These are phyloP conservation scores for Metellina segmentata DNA, from an alignment of 2,888 invertebrate species.

Conservation along the genomic window DNA sequence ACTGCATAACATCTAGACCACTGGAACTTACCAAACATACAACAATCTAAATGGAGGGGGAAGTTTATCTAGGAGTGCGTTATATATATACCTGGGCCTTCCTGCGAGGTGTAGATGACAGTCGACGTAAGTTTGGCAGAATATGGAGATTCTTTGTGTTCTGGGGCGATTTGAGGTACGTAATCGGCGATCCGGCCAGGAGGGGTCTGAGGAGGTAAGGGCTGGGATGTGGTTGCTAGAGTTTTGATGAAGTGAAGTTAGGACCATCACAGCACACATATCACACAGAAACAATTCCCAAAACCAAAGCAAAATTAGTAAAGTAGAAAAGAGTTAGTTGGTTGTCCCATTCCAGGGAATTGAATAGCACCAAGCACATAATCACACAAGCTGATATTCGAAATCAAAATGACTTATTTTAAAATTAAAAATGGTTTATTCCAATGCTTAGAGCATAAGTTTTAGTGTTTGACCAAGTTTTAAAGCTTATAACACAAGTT, in stretches of 20 bases:
- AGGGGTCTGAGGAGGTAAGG: constrained; percentile 62
- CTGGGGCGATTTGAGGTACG: constrained; percentile 61
- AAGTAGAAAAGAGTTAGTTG: not conserved
- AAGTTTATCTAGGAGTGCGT: not conserved
- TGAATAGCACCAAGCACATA: not conserved
- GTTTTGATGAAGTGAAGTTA: constrained; percentile 44
- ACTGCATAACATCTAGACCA: too few relatives aligned
- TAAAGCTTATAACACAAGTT: too few relatives aligned
- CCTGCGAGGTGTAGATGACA: constrained; percentile 91
- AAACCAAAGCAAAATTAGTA: constrained; percentile 51
- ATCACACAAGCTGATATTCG: too few relatives aligned
- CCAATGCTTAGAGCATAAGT: too few relatives aligned
- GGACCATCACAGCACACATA: constrained; percentile 60
- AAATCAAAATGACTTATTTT: too few relatives aligned
- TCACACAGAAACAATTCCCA: constrained; percentile 55
- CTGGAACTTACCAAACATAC: not conserved
- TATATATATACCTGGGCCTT: constrained; percentile 84
- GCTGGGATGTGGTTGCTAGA: constrained; percentile 71
- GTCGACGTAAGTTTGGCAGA: constrained; percentile 83
- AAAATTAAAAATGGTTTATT: too few relatives aligned
- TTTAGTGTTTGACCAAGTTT: too few relatives aligned
- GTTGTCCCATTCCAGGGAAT: not conserved
- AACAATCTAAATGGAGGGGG: not conserved
- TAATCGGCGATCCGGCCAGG: constrained; percentile 66
- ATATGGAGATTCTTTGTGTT: constrained; percentile 76